Evolutionary conservation across 2,113 vertebrate genomes (phyloP).

Genomic region (Acanthochromis polyacanthus): DNA sequence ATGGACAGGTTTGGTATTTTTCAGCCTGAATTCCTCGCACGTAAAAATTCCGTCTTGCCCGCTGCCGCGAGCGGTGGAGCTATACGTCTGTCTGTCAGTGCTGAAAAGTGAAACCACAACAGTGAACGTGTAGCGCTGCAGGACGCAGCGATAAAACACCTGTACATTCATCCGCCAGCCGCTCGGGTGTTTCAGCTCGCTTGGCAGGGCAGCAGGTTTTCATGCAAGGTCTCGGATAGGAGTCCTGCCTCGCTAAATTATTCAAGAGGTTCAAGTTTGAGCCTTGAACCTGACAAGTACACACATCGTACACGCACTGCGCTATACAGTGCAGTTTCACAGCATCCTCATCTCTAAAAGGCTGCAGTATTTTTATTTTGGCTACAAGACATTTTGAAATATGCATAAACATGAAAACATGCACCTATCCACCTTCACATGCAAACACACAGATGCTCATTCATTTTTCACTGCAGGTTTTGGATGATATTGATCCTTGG

Average conservation of each 20-base stretch:
- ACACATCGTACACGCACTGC: neutral
- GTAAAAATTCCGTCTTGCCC: neutral
- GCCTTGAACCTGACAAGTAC: slow-evolving; percentile 22
- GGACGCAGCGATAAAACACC: slow-evolving; percentile 15
- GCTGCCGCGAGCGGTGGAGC: neutral
- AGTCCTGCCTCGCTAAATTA: slow-evolving; percentile 30
- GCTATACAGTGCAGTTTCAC: neutral
- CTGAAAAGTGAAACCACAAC: slow-evolving; percentile 22
- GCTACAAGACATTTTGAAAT: too few relatives aligned
- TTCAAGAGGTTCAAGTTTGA: slow-evolving; percentile 48
- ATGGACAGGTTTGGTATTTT: neutral
- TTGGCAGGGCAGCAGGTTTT: slow-evolving; percentile 5
- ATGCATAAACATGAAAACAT: neutral
- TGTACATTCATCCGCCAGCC: slow-evolving; percentile 11
- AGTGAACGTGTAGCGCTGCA: slow-evolving; percentile 11
- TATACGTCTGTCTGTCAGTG: slow-evolving; percentile 5
- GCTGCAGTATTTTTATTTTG: neutral
- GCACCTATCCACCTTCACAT: neutral
- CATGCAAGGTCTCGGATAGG: neutral
- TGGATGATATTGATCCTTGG: too few relatives aligned
- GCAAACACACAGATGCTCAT: neutral
- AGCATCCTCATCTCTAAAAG: neutral
- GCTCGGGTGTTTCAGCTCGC: slow-evolving; percentile 12
- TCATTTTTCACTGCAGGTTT: neutral
- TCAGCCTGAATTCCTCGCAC: slow-evolving; percentile 5